phyloP scores from a whole-genome alignment of 2,797 vertebrate species.

The Onychomys leucogaster region DNA sequence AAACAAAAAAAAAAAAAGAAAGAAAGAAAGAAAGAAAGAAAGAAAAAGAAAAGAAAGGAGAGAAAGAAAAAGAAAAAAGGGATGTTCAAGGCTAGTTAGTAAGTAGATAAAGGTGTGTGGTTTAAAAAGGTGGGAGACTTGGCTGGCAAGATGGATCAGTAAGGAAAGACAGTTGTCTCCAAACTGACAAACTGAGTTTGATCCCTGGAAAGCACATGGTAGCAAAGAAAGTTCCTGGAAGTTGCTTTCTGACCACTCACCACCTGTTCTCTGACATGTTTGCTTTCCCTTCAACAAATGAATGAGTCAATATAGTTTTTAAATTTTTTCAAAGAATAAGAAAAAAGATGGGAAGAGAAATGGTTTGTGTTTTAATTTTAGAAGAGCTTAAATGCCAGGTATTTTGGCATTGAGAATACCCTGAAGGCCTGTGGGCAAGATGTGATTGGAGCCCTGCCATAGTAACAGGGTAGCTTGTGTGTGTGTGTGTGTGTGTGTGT shows the following conservation, averaged over 20 bases:
- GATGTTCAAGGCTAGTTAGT: background rate
- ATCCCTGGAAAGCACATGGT: background rate
- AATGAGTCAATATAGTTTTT: background rate
- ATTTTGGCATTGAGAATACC: background rate
- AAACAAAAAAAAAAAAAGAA: no score
- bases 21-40: no score
- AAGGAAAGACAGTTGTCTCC: background rate
- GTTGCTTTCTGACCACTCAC: background rate
- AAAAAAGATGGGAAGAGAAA: background rate
- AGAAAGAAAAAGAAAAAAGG: no score
- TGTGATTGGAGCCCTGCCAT: background rate
- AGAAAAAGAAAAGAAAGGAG: no score
- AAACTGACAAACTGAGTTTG: background rate
- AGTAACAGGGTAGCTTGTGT: background rate
- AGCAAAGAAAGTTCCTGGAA: background rate
- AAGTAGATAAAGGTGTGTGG: background rate
- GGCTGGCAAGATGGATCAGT: background rate
- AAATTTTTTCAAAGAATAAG: background rate
- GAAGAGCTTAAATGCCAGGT: background rate
- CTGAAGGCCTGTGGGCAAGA: background rate
- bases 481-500: background rate
- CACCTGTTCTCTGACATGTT: no score
- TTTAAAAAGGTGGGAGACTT: background rate
- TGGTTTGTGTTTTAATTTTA: constrained; percentile 11
- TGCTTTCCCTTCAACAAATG: background rate